Evolutionary conservation across 2,797 vertebrate genomes (phyloP).

Genomic region (Hemibagrus guttatus): DNA sequence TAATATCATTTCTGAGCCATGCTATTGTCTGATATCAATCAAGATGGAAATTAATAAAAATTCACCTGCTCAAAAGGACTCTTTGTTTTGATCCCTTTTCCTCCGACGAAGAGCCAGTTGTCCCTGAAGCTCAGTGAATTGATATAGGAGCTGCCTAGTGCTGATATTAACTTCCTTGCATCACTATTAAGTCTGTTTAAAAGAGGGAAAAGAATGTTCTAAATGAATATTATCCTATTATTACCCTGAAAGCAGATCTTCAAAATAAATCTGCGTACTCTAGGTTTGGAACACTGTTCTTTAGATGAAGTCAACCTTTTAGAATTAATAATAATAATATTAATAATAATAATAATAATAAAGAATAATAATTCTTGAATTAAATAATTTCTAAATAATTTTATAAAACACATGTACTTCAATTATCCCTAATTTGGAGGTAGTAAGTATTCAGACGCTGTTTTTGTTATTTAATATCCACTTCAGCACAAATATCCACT

Average conservation of each 20-base stretch:
- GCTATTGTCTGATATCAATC: background rate
- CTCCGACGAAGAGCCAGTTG: slow-evolving; percentile 98
- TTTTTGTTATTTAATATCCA: background rate
- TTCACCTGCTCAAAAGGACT: slow-evolving; percentile 97
- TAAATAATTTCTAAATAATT: background rate
- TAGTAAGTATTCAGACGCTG: background rate
- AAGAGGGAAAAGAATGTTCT: background rate
- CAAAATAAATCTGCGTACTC: background rate
- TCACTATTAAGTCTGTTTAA: slow-evolving; percentile 86
- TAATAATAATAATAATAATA: too few relatives aligned
- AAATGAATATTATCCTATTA: background rate
- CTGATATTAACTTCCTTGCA: slow-evolving; percentile 83
- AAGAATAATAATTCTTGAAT: background rate
- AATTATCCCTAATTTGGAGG: background rate
- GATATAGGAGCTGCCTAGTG: slow-evolving; percentile 86
- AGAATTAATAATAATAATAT: too few relatives aligned
- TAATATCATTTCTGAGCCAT: background rate
- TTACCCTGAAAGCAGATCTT: background rate
- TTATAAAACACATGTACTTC: background rate
- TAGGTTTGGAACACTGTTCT: background rate
- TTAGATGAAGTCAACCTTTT: background rate
- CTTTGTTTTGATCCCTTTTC: slow-evolving; percentile 98
- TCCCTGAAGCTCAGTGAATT: slow-evolving; percentile 87
- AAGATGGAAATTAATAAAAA: background rate
- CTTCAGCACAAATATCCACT: background rate